These are phyloP conservation scores for Synergus itoensis DNA, from an alignment of 2,888 invertebrate genomes.

Conservation along the genomic window DNA sequence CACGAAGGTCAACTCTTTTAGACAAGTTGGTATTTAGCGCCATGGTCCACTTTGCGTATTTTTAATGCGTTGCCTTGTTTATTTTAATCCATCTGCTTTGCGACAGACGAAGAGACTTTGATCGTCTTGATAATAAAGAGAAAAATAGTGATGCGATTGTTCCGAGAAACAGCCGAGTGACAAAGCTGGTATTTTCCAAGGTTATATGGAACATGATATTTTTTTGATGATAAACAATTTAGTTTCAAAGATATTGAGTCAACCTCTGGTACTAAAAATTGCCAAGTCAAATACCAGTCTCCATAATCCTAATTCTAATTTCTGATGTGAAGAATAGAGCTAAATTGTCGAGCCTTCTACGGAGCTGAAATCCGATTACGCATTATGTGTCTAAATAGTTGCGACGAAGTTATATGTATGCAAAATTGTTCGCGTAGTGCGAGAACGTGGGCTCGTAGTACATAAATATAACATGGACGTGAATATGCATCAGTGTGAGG, in stretches of 20 bases:
- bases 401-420: neutral
- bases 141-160: neutral
- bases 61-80: conserved; percentile 6
- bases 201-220: too few relatives aligned
- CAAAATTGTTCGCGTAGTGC: conserved; percentile 28
- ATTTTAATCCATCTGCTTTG: conserved; percentile 25
- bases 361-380: conserved; percentile 20
- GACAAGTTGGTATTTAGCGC: conserved; percentile 38
- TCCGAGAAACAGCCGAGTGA: too few relatives aligned
- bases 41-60: conserved; percentile 25
- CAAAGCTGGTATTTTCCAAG: too few relatives aligned
- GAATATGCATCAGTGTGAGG: conserved; percentile 36
- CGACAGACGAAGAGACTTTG: neutral
- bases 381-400: conserved; percentile 35
- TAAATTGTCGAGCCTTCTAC: conserved; percentile 30
- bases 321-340: conserved; percentile 6
- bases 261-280: neutral
- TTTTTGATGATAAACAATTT: too few relatives aligned
- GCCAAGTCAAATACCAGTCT: conserved; percentile 4
- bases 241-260: neutral
- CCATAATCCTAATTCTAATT: neutral
- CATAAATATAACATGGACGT: conserved; percentile 41
- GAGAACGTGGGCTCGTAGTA: conserved; percentile 41
- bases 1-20: conserved; percentile 24
- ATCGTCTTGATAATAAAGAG: neutral